Base-by-base conservation (phyloP, 1,140 invertebrate species). In the Pantala flavescens region DNA sequence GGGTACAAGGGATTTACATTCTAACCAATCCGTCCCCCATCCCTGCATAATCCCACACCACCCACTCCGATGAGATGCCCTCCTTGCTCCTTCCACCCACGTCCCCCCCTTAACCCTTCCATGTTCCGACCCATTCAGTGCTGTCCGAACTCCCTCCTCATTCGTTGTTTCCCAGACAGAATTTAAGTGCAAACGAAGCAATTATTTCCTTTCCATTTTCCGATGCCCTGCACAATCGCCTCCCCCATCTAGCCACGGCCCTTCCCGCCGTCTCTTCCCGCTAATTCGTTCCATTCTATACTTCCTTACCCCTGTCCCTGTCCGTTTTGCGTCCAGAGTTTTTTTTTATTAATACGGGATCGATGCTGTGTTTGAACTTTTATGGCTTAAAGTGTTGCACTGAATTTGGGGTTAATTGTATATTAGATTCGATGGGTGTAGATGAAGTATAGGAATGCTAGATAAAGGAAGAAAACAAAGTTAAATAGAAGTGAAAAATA, bases 1-100 rank as follows among this genome's bases (percentile, higher is more conserved):
- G 49, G 49, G n/a, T 63, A 63, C 49, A 63, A 16, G 49, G n/a
- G 49, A 63, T 63, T 63, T 63, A 36, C 49, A 63, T 63, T 63
- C 28, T 63, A 21, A 63, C 49, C 49, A 21, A 63, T 63, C n/a
- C 49, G n/a, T 21, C 28, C 49, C 49, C 49, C 12, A 7, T 63
- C 12, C 3, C 14, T 63, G 3, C 49, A 63, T 63, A 19, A 19
- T 21, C 49, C 49, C n/a, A 16, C 49, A 63, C 49, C 49, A 63
- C 49, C 14, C 49, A 63, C 49, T 63, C 49, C 3, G 5, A 12
- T 63, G 3, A 3, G 49, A 19, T 63, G 14, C 14, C 49, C n/a
- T 63, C 49, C 49, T 63, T 63, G 16, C 49, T 63, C 49, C n/a
- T 63, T 21, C 49, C 49, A 19, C n/a, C 49, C 49, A 21, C 49